These are phyloP conservation scores for Orchesellides sinensis DNA, from an alignment of 2,888 invertebrate genomes.

Conservation along the genomic window DNA sequence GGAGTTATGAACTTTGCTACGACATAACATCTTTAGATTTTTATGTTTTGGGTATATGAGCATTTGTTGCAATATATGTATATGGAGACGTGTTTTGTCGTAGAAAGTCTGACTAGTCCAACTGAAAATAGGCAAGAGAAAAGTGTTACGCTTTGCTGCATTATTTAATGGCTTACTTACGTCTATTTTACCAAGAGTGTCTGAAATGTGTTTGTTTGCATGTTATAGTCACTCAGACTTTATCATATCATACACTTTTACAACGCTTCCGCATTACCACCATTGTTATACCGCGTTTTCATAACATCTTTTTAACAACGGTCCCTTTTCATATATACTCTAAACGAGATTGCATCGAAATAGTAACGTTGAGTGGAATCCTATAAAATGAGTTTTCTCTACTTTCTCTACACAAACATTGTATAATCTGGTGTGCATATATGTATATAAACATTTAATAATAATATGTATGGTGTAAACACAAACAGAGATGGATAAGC, in stretches of 20 bases:
- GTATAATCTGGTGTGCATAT: background rate
- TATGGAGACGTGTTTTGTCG: too few species aligned
- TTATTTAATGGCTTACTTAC: slow-evolving; percentile 64
- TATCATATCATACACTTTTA: slow-evolving; percentile 26
- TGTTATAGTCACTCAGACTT: slow-evolving; percentile 14
- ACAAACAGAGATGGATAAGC: background rate
- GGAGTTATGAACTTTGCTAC: slow-evolving; percentile 64
- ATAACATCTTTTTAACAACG: slow-evolving; percentile 35
- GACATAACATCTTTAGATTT: too few species aligned
- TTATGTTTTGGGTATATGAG: too few species aligned
- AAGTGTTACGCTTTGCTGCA: slow-evolving; percentile 65
- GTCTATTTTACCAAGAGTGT: slow-evolving; percentile 39
- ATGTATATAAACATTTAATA: background rate
- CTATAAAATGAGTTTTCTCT: slow-evolving; percentile 50
- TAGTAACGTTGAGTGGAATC: slow-evolving; percentile 12
- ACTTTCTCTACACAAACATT: background rate
- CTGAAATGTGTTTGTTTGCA: slow-evolving; percentile 52
- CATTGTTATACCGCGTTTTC: slow-evolving; percentile 24
- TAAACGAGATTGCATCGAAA: slow-evolving; percentile 35
- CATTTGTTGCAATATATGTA: too few species aligned
- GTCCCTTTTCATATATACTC: slow-evolving; percentile 35
- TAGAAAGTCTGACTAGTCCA: too few species aligned
- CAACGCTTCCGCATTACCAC: slow-evolving; percentile 56
- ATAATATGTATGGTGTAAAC: too few species aligned
- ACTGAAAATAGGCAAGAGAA: slow-evolving; percentile 30